Conservation (phyloP, 1,140 invertebrate genomes). For the Venustaconcha ellipsiformis region DNA sequence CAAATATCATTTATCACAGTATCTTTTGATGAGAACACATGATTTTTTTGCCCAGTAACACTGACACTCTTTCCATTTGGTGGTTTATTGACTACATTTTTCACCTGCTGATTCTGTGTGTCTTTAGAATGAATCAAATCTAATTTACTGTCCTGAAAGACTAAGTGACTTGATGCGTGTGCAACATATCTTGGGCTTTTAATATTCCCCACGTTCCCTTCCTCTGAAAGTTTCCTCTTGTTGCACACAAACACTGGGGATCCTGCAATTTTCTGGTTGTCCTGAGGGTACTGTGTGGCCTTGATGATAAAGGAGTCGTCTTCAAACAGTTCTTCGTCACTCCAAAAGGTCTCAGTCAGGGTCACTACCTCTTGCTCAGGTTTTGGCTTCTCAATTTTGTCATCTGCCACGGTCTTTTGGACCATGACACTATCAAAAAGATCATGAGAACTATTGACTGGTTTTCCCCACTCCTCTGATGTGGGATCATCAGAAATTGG, state of each 20-base stretch:
- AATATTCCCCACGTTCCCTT: slow-evolving; percentile 12
- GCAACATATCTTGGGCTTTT: slow-evolving; percentile 18
- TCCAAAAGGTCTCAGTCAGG: slow-evolving; percentile 33
- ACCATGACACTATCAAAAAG: slow-evolving; percentile 8
- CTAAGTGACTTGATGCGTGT: no score
- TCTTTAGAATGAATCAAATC: no score
- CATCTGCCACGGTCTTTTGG: not conserved
- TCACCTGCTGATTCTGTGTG: no score
- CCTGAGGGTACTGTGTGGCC: slow-evolving; percentile 30
- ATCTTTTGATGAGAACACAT: no score
- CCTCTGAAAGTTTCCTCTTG: slow-evolving; percentile 15
- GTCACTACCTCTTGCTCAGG: not conserved
- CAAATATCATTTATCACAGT: no score
- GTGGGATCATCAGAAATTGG: no score
- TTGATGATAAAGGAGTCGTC: slow-evolving; percentile 40
- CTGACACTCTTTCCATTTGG: no score
- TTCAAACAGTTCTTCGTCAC: slow-evolving; percentile 45
- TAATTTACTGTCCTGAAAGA: no score
- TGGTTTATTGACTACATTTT: no score
- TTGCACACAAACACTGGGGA: slow-evolving; percentile 14
- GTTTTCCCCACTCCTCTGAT: no score
- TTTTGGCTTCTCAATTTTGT: not conserved
- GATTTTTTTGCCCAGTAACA: no score
- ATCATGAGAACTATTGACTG: not conserved
- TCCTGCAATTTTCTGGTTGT: slow-evolving; percentile 1